These are phyloP conservation scores for Labrus mixtus DNA, from an alignment of 2,113 vertebrate species.

Conservation along the genomic window DNA sequence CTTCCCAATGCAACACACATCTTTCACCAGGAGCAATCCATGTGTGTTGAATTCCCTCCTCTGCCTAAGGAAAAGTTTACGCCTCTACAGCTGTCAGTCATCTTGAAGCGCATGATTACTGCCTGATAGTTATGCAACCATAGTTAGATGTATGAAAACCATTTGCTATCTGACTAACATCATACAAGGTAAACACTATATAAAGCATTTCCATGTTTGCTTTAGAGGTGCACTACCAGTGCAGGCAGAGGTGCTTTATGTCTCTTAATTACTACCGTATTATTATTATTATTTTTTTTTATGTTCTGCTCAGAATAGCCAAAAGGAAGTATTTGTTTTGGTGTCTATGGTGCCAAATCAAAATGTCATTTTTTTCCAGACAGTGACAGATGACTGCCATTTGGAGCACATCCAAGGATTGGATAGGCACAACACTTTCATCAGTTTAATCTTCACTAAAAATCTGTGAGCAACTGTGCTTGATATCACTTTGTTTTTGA, in stretches of 20 bases:
- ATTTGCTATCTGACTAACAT: slow-evolving; percentile 2
- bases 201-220: not conserved
- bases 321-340: not conserved
- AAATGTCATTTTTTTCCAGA: not conserved
- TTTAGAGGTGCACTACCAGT: not conserved
- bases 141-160: not conserved
- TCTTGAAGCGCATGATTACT: not conserved
- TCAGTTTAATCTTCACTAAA: not conserved
- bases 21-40: not conserved
- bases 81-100: slow-evolving; percentile 33
- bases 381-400: not conserved
- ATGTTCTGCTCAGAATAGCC: not conserved
- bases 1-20: slow-evolving; percentile 16
- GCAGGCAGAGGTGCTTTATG: not conserved
- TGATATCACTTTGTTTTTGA: not conserved
- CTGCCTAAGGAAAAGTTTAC: not conserved
- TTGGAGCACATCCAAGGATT: not conserved
- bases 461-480: not conserved
- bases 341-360: not conserved
- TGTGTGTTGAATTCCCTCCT: not conserved
- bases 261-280: not conserved
- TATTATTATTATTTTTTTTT: not conserved
- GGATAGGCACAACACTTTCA: not conserved
- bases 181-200: not conserved
- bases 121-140: not conserved